Evolutionary conservation across 2,888 invertebrate species (phyloP).

Genomic region (Drosophila nr. fundita): DNA sequence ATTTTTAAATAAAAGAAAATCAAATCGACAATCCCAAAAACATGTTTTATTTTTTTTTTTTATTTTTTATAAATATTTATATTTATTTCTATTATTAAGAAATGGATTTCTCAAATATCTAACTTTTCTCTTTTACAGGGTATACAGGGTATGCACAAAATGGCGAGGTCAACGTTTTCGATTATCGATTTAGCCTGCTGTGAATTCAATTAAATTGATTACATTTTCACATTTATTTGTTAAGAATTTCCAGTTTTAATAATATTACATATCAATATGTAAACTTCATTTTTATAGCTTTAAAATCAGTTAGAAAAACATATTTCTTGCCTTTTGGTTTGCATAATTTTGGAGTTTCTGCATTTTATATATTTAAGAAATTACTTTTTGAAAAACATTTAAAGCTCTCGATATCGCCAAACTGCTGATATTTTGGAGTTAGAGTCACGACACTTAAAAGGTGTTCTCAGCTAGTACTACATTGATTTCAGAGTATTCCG

Average conservation of each 20-base stretch:
- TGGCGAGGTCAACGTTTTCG: background rate
- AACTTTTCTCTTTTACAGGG: background rate
- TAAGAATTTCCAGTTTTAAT: background rate
- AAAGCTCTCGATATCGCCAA: background rate
- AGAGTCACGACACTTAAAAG: too few species aligned
- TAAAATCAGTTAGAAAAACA: background rate
- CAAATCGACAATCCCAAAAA: too few species aligned
- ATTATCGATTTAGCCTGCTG: background rate
- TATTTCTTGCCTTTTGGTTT: background rate
- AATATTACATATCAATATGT: too few species aligned
- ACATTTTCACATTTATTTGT: background rate
- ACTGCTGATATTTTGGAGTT: background rate
- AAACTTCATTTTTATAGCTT: too few species aligned
- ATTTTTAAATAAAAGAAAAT: background rate
- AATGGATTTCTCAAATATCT: background rate
- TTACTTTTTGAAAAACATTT: background rate
- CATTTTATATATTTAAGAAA: background rate
- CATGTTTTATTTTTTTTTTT: too few species aligned
- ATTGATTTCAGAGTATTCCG: background rate
- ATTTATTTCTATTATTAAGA: background rate
- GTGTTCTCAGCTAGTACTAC: background rate
- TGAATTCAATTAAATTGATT: background rate
- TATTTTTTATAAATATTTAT: too few species aligned
- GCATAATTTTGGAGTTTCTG: too few species aligned
- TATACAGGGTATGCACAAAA: background rate